Evolutionary conservation across 2,797 vertebrate species (phyloP).

Genomic region (Ataeniobius toweri): DNA sequence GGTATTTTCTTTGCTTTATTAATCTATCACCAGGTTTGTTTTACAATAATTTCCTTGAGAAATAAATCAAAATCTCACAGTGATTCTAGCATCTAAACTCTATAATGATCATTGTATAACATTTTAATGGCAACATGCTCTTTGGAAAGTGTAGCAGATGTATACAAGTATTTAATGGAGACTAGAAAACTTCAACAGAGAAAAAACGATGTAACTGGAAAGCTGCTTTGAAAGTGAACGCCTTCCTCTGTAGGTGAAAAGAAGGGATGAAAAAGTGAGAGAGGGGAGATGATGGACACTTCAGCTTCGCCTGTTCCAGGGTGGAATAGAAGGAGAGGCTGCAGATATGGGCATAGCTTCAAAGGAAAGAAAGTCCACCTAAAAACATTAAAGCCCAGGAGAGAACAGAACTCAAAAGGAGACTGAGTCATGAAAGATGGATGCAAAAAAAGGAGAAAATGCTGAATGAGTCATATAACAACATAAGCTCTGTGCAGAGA

Average conservation of each 20-base stretch:
- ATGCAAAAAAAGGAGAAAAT: slow-evolving; percentile 3
- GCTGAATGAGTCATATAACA: slow-evolving; percentile 1
- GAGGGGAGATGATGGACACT: slow-evolving; percentile 19
- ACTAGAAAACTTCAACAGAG: slow-evolving; percentile 20
- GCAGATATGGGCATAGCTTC: slow-evolving; percentile 9
- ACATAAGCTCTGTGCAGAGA: neutral
- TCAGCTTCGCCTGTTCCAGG: neutral
- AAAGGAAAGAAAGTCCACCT: slow-evolving; percentile 11
- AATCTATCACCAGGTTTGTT: slow-evolving; percentile 10
- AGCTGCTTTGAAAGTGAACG: slow-evolving; percentile 12
- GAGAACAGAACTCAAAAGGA: slow-evolving; percentile 24
- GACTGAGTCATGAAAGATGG: slow-evolving; percentile 33
- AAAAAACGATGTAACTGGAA: slow-evolving; percentile 29
- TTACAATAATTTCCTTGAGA: neutral
- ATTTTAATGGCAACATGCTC: neutral
- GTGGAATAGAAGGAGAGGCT: slow-evolving; percentile 12
- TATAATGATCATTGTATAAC: neutral
- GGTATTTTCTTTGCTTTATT: slow-evolving; percentile 20
- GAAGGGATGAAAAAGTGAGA: slow-evolving; percentile 11
- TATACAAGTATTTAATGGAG: neutral
- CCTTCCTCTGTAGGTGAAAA: slow-evolving; percentile 27
- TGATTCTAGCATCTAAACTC: neutral
- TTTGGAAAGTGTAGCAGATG: slow-evolving; percentile 3
- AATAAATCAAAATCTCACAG: neutral
- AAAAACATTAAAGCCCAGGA: slow-evolving; percentile 24